Percentiles rank a stretch among this genome's conserved stretches.
Evolutionary conservation across 2,797 vertebrate genomes (phyloP).

Genomic region (Sebastes cheni): DNA sequence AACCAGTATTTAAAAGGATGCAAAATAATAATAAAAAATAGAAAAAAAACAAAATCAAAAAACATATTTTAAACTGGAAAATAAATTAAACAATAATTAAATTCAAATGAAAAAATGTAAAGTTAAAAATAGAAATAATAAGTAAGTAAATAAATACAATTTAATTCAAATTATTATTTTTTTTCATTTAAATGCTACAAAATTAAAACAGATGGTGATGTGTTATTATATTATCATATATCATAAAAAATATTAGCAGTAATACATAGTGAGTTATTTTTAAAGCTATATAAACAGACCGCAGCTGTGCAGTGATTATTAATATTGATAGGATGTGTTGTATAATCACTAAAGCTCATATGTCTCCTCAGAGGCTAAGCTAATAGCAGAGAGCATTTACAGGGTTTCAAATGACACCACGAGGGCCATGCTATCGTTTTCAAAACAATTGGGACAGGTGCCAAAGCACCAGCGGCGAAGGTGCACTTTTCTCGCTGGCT

Average conservation of each 20-base stretch:
- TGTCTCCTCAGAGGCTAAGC: slow-evolving; percentile 28
- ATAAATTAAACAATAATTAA: too few species aligned
- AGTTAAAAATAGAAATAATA: too few species aligned
- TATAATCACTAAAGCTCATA: slow-evolving; percentile 5
- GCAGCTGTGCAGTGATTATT: slow-evolving; percentile 19
- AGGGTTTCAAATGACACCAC: slow-evolving; percentile 58
- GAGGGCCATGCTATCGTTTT: slow-evolving; percentile 53
- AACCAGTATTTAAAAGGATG: background rate
- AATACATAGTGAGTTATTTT: background rate
- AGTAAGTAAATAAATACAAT: too few species aligned
- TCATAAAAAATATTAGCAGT: too few species aligned
- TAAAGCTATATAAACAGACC: background rate
- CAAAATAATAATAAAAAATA: background rate
- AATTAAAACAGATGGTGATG: too few species aligned
- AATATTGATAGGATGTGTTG: slow-evolving; percentile 27
- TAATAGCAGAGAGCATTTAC: slow-evolving; percentile 42
- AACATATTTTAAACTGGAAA: too few species aligned
- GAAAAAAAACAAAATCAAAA: background rate
- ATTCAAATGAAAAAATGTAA: too few species aligned
- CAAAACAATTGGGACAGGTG: slow-evolving; percentile 64
- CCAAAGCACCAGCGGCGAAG: slow-evolving; percentile 60
- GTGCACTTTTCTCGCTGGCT: slow-evolving; percentile 56
- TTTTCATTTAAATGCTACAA: too few species aligned
- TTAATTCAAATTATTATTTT: too few species aligned
- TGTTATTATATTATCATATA: too few species aligned